Conservation (phyloP, 2,797 vertebrate genomes). For the Mus caroli region DNA sequence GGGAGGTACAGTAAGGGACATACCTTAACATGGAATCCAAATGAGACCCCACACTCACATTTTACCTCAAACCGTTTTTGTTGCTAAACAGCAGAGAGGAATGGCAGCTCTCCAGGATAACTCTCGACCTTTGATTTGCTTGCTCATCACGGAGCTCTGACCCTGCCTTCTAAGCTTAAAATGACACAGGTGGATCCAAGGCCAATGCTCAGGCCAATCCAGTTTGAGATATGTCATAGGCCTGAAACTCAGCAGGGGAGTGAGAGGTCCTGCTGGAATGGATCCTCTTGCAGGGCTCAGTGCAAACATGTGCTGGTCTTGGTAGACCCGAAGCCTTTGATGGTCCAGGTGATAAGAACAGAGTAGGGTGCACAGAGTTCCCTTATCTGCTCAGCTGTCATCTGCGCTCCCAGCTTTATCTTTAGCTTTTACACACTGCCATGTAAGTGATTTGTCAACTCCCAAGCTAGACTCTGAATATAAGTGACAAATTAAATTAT, state of each 20-base stretch:
- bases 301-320: neutral
- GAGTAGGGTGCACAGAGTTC: neutral
- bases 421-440: no score
- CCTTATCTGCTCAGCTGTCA: neutral
- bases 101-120: neutral
- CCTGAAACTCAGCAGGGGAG: neutral
- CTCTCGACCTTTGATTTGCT: neutral
- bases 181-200: neutral
- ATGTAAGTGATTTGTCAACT: neutral
- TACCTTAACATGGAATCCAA: neutral
- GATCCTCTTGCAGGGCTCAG: neutral
- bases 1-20: neutral
- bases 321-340: neutral
- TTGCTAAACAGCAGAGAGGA: neutral
- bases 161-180: neutral
- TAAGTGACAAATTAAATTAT: neutral
- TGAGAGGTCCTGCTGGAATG: fast-evolving
- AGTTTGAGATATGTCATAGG: neutral
- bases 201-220: neutral
- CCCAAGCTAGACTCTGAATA: neutral
- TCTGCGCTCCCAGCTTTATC: neutral
- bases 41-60: neutral
- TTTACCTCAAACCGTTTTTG: neutral
- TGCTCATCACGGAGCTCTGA: neutral
- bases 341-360: neutral